Percentiles rank a stretch among this genome's conserved stretches.
Conservation (phyloP, 2,888 invertebrate species). For the Rhingia campestris region DNA sequence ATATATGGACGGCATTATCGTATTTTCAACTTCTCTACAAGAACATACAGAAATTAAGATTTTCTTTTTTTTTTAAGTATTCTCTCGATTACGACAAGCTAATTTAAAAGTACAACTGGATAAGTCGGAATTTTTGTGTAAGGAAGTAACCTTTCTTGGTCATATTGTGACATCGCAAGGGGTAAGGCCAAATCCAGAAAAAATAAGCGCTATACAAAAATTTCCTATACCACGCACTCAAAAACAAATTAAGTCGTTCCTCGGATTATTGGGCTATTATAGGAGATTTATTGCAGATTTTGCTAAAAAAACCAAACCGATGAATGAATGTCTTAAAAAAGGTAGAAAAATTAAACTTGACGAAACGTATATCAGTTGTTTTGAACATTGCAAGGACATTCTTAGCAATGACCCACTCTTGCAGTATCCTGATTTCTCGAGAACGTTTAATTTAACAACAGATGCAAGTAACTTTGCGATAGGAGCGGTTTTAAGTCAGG, state of each 20-base stretch:
- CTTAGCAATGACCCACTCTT: slow-evolving; percentile 50
- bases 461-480: too few species aligned
- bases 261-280: slow-evolving; percentile 70
- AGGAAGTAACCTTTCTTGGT: slow-evolving; percentile 77
- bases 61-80: too few species aligned
- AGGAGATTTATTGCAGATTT: slow-evolving; percentile 71
- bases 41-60: slow-evolving; percentile 22
- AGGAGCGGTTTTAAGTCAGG: too few species aligned
- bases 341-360: slow-evolving; percentile 18
- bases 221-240: slow-evolving; percentile 20
- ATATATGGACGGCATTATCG: slow-evolving; percentile 39
- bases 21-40: slow-evolving; percentile 34
- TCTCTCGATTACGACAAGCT: slow-evolving; percentile 64
- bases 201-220: slow-evolving; percentile 60
- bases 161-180: slow-evolving; percentile 75
- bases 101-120: slow-evolving; percentile 76
- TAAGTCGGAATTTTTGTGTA: slow-evolving; percentile 74
- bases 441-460: slow-evolving; percentile 35
- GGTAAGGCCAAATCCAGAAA: slow-evolving; percentile 75
- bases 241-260: slow-evolving; percentile 69
- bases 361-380: slow-evolving; percentile 21
- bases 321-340: slow-evolving; percentile 58
- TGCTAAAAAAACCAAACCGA: slow-evolving; percentile 61
- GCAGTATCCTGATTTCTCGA: slow-evolving; percentile 27
- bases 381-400: slow-evolving; percentile 56